phyloP scores from a whole-genome alignment of 2,888 invertebrate genomes.

The Dendrolimus pini region DNA sequence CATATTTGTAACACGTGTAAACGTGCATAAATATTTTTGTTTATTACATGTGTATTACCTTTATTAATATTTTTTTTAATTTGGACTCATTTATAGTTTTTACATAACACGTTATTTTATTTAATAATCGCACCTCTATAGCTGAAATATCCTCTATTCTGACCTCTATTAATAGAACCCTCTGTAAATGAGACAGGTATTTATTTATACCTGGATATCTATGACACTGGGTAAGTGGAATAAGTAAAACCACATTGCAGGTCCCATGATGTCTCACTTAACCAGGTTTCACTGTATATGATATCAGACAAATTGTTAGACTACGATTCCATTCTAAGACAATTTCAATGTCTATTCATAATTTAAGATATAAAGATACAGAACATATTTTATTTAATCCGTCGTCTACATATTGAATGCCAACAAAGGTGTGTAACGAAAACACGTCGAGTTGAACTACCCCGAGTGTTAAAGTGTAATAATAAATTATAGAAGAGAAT shows the following conservation, averaged over 20 bases:
- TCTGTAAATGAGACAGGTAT: too few relatives aligned
- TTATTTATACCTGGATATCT: too few relatives aligned
- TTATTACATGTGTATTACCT: too few relatives aligned
- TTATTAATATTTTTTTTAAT: too few relatives aligned
- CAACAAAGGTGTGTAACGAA: slow-evolving; percentile 28
- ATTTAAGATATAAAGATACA: slow-evolving; percentile 21
- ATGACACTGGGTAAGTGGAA: too few relatives aligned
- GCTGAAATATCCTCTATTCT: too few relatives aligned
- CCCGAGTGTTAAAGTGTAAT: slow-evolving; percentile 33
- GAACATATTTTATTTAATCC: slow-evolving; percentile 25
- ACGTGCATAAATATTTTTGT: slow-evolving; percentile 4
- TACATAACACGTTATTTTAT: too few relatives aligned
- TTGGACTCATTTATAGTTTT: too few relatives aligned
- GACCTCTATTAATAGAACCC: too few relatives aligned
- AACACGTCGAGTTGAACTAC: slow-evolving; percentile 21
- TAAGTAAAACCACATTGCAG: too few relatives aligned
- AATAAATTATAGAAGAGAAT: slow-evolving; percentile 49
- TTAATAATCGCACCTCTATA: too few relatives aligned
- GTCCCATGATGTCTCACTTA: too few relatives aligned
- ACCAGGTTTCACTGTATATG: slow-evolving; percentile 14
- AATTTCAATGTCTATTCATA: slow-evolving; percentile 20
- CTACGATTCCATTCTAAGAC: not conserved
- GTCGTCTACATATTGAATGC: slow-evolving; percentile 23
- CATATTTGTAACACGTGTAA: slow-evolving; percentile 5
- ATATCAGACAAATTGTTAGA: slow-evolving; percentile 18